phyloP scores from a whole-genome alignment of 23 tunicate species.

The Clavelina lepadiformis region DNA sequence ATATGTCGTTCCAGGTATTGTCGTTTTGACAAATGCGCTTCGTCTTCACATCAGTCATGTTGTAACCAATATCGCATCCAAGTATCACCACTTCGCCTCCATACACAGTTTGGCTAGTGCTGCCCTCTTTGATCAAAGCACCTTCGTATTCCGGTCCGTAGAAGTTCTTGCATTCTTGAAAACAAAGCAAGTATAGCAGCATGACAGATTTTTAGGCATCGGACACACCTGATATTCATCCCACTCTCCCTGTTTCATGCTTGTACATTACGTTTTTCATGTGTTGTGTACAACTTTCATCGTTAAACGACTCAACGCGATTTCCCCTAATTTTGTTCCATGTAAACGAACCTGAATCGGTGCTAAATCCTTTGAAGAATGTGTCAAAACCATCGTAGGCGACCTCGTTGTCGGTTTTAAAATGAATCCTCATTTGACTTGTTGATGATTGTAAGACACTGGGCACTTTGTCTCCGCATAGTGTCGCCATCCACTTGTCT shows the following conservation, averaged over 20 bases:
- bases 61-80: conserved; percentile 54
- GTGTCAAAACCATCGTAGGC: conserved; percentile 43
- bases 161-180: conserved; percentile 58
- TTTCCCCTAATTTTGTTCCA: not conserved
- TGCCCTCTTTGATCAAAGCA: conserved; percentile 41
- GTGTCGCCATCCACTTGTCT: conserved; percentile 45
- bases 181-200: conserved; percentile 7
- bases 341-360: conserved; percentile 21
- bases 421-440: conserved; percentile 55
- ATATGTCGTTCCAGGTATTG: conserved; percentile 51
- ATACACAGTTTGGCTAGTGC: conserved; percentile 27
- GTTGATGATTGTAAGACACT: conserved; percentile 23
- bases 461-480: conserved; percentile 38
- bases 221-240: too few relatives aligned
- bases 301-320: too few relatives aligned
- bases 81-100: conserved; percentile 39
- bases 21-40: conserved; percentile 46
- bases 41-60: not conserved
- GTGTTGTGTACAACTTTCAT: not conserved
- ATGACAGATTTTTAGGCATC: too few relatives aligned
- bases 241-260: too few relatives aligned
- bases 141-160: conserved; percentile 33
- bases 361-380: conserved; percentile 31
- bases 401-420: conserved; percentile 29
- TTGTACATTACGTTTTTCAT: not conserved